Evolutionary conservation across 2,888 invertebrate genomes (phyloP), one percentile per base, ranked within the genome.

Genomic region (Myopa testacea): DNA sequence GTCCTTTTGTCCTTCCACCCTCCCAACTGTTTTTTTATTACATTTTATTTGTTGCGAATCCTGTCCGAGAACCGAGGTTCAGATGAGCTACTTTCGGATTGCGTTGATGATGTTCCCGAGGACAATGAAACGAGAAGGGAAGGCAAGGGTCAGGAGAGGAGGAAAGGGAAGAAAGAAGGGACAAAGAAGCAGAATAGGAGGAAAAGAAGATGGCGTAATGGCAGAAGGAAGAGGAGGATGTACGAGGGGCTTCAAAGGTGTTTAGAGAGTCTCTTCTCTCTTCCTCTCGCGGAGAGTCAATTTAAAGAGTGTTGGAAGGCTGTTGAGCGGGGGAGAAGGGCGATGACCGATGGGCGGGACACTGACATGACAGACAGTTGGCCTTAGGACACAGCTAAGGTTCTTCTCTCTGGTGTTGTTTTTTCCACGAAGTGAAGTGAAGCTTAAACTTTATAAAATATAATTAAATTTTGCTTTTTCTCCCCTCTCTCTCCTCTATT

Each of bases 371-470:
- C 16, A 60, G 19, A 19, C 12, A 8, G 60, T 19, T 7, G 19
- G 12, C 1, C 10, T 14, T 55, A 14, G 5, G 60, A 60, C 60
- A 16, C 16, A 60, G 60, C 19, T 2, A 6, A 19, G 3, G 12
- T 60, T 58, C 6, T 45, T 45, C 3, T 3, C 45, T 45, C 45
- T 6, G 45, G 16, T 14, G 55, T 55, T 1, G 10, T 55, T 14
- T 55, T 55, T 55, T 16, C 55, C 55, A 10, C 16, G 37, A 65
- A 74, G 65, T 65, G 52, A 37, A n/a, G 52, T 65, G 65, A 65
- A 74, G 63, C 60, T 65, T 40, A 60, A 74, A 65, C 50, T 52
- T 34, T 50, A 74, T 74, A 74, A 74, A 65, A 74, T 74, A 74
- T 74, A 74, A 74, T 74, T 74, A 52, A 40, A 63, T 74, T 74